Conservation (phyloP, 1,140 invertebrate species). For the Cyclina sinensis region DNA sequence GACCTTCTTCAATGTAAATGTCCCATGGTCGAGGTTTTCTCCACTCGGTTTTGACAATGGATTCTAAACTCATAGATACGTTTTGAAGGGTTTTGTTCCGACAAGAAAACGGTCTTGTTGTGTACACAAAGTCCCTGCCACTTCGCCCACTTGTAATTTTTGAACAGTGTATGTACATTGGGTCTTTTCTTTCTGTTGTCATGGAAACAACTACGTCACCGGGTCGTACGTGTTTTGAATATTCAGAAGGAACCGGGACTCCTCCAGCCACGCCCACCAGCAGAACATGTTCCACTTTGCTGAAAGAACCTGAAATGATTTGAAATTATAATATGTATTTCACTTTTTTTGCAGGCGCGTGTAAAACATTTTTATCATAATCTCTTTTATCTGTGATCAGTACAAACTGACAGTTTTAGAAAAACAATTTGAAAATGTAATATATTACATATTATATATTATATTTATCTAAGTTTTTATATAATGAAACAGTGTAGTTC, state of each 20-base stretch:
- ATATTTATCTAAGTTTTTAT: no score
- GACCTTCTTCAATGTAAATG: conserved; percentile 91
- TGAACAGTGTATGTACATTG: conserved; percentile 84
- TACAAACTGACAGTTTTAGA: no score
- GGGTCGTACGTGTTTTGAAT: conserved; percentile 95
- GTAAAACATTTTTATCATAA: no score
- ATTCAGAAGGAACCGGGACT: conserved; percentile 99
- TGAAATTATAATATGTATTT: no score
- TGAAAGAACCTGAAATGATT: conserved; percentile 79
- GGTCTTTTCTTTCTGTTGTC: conserved; percentile 73
- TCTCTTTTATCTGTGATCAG: no score
- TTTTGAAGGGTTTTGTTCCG: conserved; percentile 73
- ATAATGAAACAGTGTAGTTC: no score
- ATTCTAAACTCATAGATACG: conserved; percentile 70
- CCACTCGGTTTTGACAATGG: conserved; percentile 54
- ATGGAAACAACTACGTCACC: conserved; percentile 98
- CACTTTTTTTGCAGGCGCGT: no score
- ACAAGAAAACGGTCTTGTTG: conserved; percentile 73
- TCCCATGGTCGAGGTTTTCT: conserved; percentile 85
- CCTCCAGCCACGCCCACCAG: conserved; percentile 98
- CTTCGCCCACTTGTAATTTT: conserved; percentile 74
- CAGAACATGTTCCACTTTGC: conserved; percentile 92
- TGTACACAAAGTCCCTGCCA: conserved; percentile 68
- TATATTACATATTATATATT: no score
- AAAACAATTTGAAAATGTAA: no score